Percentiles rank a stretch among this genome's conserved stretches.
phyloP scores from a whole-genome alignment of 2,797 vertebrate genomes.

The Mallotus villosus region DNA sequence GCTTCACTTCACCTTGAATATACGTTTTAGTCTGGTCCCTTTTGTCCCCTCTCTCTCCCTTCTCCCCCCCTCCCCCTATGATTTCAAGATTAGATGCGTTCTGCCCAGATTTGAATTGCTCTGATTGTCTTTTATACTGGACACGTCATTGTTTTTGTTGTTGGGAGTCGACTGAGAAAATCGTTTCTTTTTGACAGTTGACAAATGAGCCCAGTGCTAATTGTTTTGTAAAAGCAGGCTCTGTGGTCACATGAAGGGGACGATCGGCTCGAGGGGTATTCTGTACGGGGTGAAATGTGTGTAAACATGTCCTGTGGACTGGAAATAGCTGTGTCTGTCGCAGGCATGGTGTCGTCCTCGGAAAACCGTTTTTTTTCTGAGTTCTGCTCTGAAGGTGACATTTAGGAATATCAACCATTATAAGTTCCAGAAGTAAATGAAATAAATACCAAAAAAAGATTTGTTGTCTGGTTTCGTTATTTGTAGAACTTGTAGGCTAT shows the following conservation, averaged over 20 bases:
- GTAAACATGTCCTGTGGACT: slow-evolving; percentile 50
- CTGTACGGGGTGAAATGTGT: slow-evolving; percentile 20
- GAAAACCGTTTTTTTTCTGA: slow-evolving; percentile 18
- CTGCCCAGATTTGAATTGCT: slow-evolving; percentile 36
- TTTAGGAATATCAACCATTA: slow-evolving; percentile 55
- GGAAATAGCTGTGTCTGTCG: slow-evolving; percentile 42
- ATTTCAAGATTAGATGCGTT: slow-evolving; percentile 39
- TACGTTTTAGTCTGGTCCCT: not conserved
- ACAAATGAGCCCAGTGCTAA: slow-evolving; percentile 48
- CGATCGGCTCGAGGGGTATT: not conserved
- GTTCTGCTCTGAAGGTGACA: slow-evolving; percentile 46
- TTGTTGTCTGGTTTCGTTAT: not conserved
- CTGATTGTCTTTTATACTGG: slow-evolving; percentile 62
- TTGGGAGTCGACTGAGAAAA: slow-evolving; percentile 57
- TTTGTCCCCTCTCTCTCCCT: slow-evolving; percentile 36
- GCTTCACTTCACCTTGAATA: slow-evolving; percentile 24
- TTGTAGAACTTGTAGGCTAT: not conserved
- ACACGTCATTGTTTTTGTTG: slow-evolving; percentile 45
- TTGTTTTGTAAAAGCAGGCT: slow-evolving; percentile 53
- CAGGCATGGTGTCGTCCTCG: slow-evolving; percentile 35
- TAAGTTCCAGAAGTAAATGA: slow-evolving; percentile 68
- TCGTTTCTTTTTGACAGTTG: slow-evolving; percentile 53
- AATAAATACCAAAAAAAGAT: slow-evolving; percentile 41
- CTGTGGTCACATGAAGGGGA: slow-evolving; percentile 33
- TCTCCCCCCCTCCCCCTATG: slow-evolving; percentile 24